These are phyloP conservation scores for Microtus oregoni DNA, from an alignment of 2,113 vertebrate genomes.

Conservation along the genomic window DNA sequence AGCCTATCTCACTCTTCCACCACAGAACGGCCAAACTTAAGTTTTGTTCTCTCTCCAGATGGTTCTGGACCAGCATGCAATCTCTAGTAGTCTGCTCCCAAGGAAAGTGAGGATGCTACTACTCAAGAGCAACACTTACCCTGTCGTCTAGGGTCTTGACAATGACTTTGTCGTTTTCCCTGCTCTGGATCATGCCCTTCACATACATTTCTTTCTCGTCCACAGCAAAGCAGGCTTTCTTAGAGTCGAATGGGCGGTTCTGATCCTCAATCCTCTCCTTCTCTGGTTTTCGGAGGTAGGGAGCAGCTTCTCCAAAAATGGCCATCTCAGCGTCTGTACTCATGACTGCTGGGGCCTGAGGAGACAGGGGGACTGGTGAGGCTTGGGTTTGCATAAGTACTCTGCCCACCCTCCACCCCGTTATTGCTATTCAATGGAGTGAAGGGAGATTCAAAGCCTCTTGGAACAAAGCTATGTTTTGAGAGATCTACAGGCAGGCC, in stretches of 20 bases:
- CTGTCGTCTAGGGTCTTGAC: conserved; percentile 89
- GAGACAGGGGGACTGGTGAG: conserved; percentile 40
- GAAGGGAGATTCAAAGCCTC: background rate
- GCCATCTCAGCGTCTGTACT: conserved; percentile 87
- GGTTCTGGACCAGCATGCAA: background rate
- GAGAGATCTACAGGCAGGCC: background rate
- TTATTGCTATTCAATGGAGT: background rate
- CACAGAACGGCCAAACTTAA: accelerated
- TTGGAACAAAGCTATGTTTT: background rate
- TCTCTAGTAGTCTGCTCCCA: background rate
- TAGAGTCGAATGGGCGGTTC: conserved; percentile 92
- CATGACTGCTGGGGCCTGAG: conserved; percentile 83
- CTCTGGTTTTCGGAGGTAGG: conserved; percentile 87
- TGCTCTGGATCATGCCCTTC: conserved; percentile 90
- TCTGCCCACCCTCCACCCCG: accelerated
- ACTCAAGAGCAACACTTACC: conserved; percentile 81
- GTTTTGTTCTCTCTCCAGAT: background rate
- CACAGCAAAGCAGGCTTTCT: conserved; percentile 90
- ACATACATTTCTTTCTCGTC: conserved; percentile 92
- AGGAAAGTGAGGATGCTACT: background rate
- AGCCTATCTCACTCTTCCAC: background rate
- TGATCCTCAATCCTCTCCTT: conserved; percentile 89
- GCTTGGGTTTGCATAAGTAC: background rate
- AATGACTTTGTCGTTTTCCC: conserved; percentile 90
- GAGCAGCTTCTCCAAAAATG: conserved; percentile 88